A percentile compares a stretch with the other conserved stretches of the same genome.
Evolutionary conservation across 37 sponge, comb jelly and placozoan genomes (phyloP).

Genomic region (Beroe forskalii): DNA sequence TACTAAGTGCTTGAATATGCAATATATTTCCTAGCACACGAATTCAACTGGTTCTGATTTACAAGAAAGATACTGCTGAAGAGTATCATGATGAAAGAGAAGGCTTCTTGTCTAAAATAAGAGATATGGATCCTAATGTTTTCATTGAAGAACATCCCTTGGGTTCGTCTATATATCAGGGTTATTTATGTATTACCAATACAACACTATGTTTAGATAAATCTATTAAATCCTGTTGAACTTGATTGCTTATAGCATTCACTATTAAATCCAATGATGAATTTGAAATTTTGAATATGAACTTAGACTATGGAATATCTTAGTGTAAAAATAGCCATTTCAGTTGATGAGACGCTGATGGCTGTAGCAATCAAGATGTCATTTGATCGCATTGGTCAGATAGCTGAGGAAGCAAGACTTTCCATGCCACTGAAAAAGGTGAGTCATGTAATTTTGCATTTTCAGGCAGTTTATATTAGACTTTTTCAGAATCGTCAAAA

Average conservation of each 20-base stretch:
- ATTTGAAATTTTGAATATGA: too few relatives aligned
- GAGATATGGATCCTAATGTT: conserved; percentile 2
- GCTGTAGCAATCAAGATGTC: not conserved
- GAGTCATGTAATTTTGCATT: not conserved
- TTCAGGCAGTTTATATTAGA: too few relatives aligned
- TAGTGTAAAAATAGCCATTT: not conserved
- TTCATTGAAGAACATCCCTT: not conserved
- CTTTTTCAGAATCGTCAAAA: too few relatives aligned
- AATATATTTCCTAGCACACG: too few relatives aligned
- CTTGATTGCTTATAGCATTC: too few relatives aligned
- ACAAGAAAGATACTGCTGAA: not conserved
- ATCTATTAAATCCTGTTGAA: too few relatives aligned
- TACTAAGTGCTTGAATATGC: too few relatives aligned
- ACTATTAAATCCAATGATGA: too few relatives aligned
- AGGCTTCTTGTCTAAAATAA: not conserved
- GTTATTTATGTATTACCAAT: too few relatives aligned
- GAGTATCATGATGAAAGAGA: conserved; percentile 5
- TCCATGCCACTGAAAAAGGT: conserved; percentile 51
- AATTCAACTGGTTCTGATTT: not conserved
- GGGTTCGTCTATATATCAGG: too few relatives aligned
- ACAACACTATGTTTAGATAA: too few relatives aligned
- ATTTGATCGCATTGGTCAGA: not conserved
- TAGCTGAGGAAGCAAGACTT: not conserved
- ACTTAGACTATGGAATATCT: too few relatives aligned
- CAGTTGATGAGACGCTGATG: not conserved